Percentiles rank a stretch among this genome's conserved stretches.
Conservation (phyloP, 2,113 vertebrate genomes). For the Sturnus vulgaris region DNA sequence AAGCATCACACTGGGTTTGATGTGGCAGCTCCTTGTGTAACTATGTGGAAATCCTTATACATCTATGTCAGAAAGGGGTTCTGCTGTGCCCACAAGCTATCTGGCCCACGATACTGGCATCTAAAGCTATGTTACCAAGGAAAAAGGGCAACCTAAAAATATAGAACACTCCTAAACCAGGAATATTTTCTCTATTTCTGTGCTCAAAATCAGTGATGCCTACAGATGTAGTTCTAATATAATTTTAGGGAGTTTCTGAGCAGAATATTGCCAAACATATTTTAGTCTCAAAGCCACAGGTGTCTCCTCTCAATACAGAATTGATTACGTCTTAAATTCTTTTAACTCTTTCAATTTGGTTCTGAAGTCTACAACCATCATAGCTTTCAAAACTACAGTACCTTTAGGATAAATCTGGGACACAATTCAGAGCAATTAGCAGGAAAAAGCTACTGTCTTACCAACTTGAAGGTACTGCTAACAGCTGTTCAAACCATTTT, state of each 20-base stretch:
- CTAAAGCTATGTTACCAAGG: neutral
- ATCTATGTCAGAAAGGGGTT: neutral
- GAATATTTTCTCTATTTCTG: neutral
- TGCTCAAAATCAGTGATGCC: neutral
- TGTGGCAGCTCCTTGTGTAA: neutral
- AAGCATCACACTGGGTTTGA: neutral
- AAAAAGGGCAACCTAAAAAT: neutral
- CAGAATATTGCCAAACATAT: neutral
- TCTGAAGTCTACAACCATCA: neutral
- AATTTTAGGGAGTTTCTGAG: neutral
- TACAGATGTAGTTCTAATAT: neutral
- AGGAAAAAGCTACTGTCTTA: neutral
- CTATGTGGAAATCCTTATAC: neutral
- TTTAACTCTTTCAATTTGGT: neutral
- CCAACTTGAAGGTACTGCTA: neutral
- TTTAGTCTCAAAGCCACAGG: neutral
- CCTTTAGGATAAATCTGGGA: neutral
- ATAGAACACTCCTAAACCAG: neutral
- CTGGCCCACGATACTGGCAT: neutral
- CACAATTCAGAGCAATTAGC: neutral
- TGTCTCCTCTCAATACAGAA: neutral
- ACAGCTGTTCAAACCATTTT: neutral
- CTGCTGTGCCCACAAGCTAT: neutral
- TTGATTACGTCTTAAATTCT: neutral
- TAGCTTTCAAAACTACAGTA: neutral